Conservation (phyloP, 2,888 invertebrate species). For the Apoda limacodes region DNA sequence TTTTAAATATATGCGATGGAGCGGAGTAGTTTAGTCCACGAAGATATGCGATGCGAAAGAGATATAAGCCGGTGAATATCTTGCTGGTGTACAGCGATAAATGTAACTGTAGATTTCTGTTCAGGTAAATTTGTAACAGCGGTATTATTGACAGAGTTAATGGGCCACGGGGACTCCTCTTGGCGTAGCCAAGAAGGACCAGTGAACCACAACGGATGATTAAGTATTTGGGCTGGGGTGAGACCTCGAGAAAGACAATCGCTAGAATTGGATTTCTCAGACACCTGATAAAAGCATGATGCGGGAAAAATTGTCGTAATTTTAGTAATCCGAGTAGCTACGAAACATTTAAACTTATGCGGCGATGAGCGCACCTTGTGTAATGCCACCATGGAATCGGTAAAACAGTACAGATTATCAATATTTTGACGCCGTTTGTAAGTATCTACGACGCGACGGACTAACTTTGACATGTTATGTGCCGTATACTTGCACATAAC, state of each 20-base stretch:
- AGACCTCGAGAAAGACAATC: conserved; percentile 8
- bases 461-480: conserved; percentile 2
- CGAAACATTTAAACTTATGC: conserved; percentile 4
- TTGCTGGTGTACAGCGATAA: neutral
- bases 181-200: conserved; percentile 5
- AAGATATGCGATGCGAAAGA: too few species aligned
- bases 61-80: neutral
- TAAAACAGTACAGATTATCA: conserved; percentile 3
- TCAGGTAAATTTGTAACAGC: too few species aligned
- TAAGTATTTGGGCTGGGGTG: conserved; percentile 6
- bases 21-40: too few species aligned
- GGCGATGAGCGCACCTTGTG: conserved; percentile 2
- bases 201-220: conserved; percentile 8
- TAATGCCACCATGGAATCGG: conserved; percentile 4
- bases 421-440: neutral
- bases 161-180: conserved; percentile 2
- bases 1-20: too few species aligned
- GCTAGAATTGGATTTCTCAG: conserved; percentile 5
- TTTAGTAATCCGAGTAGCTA: conserved; percentile 7
- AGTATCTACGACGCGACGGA: conserved; percentile 5
- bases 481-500: conserved; percentile 4
- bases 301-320: conserved; percentile 1
- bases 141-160: neutral
- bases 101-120: conserved; percentile 2
- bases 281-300: conserved; percentile 6